Evolutionary conservation across 2,797 vertebrate genomes (phyloP), one percentile per base, ranked within the genome.

Genomic region (Miichthys miiuy): DNA sequence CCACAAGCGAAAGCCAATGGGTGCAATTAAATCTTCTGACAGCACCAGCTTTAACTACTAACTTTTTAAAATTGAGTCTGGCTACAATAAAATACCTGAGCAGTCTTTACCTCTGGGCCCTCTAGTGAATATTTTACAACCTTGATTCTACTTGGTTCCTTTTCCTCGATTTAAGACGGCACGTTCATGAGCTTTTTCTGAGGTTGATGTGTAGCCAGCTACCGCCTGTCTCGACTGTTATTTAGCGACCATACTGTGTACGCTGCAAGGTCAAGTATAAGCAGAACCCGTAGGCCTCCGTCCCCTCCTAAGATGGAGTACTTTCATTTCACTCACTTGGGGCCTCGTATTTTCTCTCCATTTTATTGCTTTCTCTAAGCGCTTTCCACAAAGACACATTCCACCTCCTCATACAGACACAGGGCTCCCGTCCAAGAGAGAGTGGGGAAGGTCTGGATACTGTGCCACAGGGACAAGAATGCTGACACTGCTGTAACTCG

Each of bases 321-420:
- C 91, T 92, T 94, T 94, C 90, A 93, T 94, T 94, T 92, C 86
- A 89, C 81, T 89, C 82, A 92, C 88, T 90, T 55, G 83, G 82
- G 91, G 92, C 89, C 86, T 91, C 84, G 83, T 93, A 93, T 92
- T 92, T 93, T 93, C 89, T 90, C 88, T 86, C 86, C 80, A 76
- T 92, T 93, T 94, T 94, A 94, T 93, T 93, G 91, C 91, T 87
- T 88, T 92, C 83, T 89, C 86, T 80, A 76, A 91, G 89, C 82
- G 72, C 82, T 88, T 92, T 91, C 87, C 89, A 91, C 87, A 92
- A 90, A 93, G 93, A 93, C 86, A 90, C 90, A 92, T 90, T 92
- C 90, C 89, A 92, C 81, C 87, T 90, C 90, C 88, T 87, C 87
- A 71, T 80, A 81, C 87, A 91, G 84, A 87, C 83, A 71, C 82